Base-by-base conservation (phyloP, 2,797 vertebrate genomes). In the Setipinna tenuifilis region DNA sequence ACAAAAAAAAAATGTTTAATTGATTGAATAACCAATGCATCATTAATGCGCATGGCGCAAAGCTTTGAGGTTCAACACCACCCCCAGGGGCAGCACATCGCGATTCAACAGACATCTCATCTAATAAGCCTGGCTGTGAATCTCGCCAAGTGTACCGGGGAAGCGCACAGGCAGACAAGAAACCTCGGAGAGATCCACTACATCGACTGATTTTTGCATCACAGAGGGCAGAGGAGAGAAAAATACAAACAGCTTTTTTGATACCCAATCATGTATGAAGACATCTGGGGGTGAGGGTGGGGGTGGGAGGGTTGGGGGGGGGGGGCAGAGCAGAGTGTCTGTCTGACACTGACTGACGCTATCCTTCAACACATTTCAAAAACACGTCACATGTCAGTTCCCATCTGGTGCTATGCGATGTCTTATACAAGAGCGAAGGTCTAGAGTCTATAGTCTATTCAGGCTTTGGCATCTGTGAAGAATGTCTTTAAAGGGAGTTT, bases 1-100 rank as follows among this genome's bases (percentile, higher is more conserved):
- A 80, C n/a, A 80, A 57, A 84, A 23, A 25, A 25, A 82, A 81
- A 85, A 59, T 41, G 46, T 35, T 83, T 65, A 65, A 81, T 85
- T 85, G 50, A 83, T 58, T 57, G 31, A 83, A 71, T 44, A 68
- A 68, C 16, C 44, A n/a, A 23, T 44, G 35, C 71, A 78, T 78
- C 71, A 78, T 78, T 78, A 78, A 78, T 78, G 71, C 19, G 71
- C 71, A n/a, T 21, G 35, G 71, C 41, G 71, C 31, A 41, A 31
- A 19, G 71, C 71, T 78, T 44, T 21, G 71, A 44, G 71, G 17
- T 44, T 44, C 59, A 48, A 48, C 65, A 48, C 7, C 50, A 54
- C 9, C 50, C 61, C 41, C 35, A 44, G 21, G 59, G 59, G 31
- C 35, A 71, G 71, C 9, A 14, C 71, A 78, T 78, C 71, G 31